Percentiles rank a stretch among this genome's conserved stretches.
phyloP scores from a whole-genome alignment of 2,888 invertebrate species.

The Pegoplata infirma region DNA sequence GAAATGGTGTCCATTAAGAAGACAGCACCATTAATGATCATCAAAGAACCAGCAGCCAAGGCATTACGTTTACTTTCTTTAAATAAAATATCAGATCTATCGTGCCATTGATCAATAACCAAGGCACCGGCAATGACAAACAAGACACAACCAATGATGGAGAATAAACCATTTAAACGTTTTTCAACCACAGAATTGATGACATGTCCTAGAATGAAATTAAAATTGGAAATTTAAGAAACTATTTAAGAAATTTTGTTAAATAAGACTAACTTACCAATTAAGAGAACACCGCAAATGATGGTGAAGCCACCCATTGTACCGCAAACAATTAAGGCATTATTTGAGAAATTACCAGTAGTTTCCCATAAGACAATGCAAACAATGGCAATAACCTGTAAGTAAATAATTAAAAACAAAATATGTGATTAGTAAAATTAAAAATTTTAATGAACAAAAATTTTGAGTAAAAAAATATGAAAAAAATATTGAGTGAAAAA shows the following conservation, averaged over 20 bases:
- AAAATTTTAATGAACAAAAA: too few species aligned
- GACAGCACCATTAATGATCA: slow-evolving; percentile 76
- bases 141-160: slow-evolving; percentile 73
- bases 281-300: slow-evolving; percentile 72
- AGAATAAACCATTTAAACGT: slow-evolving; percentile 74
- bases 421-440: too few species aligned
- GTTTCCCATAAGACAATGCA: slow-evolving; percentile 73
- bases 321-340: slow-evolving; percentile 72
- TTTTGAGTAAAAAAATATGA: too few species aligned
- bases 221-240: background rate
- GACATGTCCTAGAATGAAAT: slow-evolving; percentile 73
- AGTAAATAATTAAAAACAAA: background rate
- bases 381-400: slow-evolving; percentile 73
- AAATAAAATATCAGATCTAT: slow-evolving; percentile 64
- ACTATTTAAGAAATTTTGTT: too few species aligned
- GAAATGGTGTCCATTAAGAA: slow-evolving; percentile 75
- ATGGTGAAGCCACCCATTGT: slow-evolving; percentile 74
- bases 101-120: slow-evolving; percentile 75
- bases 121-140: slow-evolving; percentile 75
- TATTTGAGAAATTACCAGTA: slow-evolving; percentile 65
- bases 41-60: slow-evolving; percentile 74
- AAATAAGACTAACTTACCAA: slow-evolving; percentile 73
- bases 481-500: too few species aligned
- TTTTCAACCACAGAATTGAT: slow-evolving; percentile 74
- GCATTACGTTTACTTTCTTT: slow-evolving; percentile 74